Evolutionary conservation across 2,888 invertebrate species (phyloP).

Genomic region (Andrena bicolor): DNA sequence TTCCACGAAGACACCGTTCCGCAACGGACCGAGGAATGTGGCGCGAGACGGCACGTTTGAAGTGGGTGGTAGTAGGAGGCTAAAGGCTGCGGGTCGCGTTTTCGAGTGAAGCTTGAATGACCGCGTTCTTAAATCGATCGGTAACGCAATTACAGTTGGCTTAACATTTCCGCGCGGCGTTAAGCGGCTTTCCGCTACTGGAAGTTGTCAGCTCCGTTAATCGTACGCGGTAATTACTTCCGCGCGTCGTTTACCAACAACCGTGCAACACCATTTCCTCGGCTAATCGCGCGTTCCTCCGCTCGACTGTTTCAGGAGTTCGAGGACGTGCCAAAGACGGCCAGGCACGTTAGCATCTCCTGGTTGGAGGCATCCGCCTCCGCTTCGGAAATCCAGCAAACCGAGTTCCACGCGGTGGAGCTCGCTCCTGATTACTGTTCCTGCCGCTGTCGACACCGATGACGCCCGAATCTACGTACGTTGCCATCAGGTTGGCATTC

Average conservation of each 20-base stretch:
- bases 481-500: too few relatives aligned
- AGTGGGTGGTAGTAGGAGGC: too few relatives aligned
- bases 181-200: slow-evolving; percentile 31
- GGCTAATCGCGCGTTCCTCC: background rate
- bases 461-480: background rate
- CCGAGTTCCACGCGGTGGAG: slow-evolving; percentile 74
- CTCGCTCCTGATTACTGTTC: slow-evolving; percentile 76
- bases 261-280: slow-evolving; percentile 3
- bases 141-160: slow-evolving; percentile 53
- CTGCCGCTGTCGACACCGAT: slow-evolving; percentile 74
- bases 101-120: slow-evolving; percentile 8
- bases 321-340: slow-evolving; percentile 70
- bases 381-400: slow-evolving; percentile 60
- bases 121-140: slow-evolving; percentile 35
- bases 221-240: slow-evolving; percentile 50
- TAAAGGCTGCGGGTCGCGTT: background rate
- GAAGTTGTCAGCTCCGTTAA: slow-evolving; percentile 54
- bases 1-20: too few relatives aligned
- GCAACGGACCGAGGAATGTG: too few relatives aligned
- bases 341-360: slow-evolving; percentile 78
- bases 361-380: slow-evolving; percentile 76
- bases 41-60: too few relatives aligned
- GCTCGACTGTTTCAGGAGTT: slow-evolving; percentile 69
- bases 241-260: background rate
- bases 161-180: slow-evolving; percentile 28